Evolutionary conservation across 2,888 invertebrate genomes (phyloP).

Genomic region (Xylocampa areola): DNA sequence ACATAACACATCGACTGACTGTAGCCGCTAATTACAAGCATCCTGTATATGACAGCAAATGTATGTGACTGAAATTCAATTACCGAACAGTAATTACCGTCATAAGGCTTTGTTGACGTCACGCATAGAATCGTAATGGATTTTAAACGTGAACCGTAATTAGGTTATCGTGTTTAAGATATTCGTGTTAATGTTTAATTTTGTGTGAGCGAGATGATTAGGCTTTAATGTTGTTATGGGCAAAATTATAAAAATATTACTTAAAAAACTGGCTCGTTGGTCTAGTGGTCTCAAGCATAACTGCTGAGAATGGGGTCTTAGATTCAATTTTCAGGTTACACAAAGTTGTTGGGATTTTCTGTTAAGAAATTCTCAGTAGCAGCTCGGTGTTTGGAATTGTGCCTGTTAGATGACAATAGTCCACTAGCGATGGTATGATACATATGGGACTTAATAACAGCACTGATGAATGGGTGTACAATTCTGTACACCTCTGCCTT

Average conservation of each 20-base stretch:
- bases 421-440: too few relatives aligned
- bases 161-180: background rate
- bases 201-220: background rate
- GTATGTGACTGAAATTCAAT: conserved; percentile 68
- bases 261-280: too few relatives aligned
- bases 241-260: background rate
- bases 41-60: conserved; percentile 40
- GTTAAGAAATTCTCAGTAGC: too few relatives aligned
- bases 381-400: too few relatives aligned
- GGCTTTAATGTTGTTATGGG: background rate
- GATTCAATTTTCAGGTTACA: too few relatives aligned
- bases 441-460: too few relatives aligned
- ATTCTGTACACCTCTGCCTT: too few relatives aligned
- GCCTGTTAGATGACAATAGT: too few relatives aligned
- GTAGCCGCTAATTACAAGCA: conserved; percentile 48
- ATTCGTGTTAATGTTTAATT: background rate
- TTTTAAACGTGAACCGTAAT: conserved; percentile 25
- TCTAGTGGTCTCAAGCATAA: too few relatives aligned
- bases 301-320: too few relatives aligned
- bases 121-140: conserved; percentile 42
- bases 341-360: too few relatives aligned
- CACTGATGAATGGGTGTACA: too few relatives aligned
- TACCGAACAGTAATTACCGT: conserved; percentile 66
- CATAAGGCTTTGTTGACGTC: conserved; percentile 49
- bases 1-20: conserved; percentile 12